A percentile compares a stretch with the other conserved stretches of the same genome.
phyloP scores from a whole-genome alignment of 2,113 vertebrate genomes.

The Phodopus roborovskii region DNA sequence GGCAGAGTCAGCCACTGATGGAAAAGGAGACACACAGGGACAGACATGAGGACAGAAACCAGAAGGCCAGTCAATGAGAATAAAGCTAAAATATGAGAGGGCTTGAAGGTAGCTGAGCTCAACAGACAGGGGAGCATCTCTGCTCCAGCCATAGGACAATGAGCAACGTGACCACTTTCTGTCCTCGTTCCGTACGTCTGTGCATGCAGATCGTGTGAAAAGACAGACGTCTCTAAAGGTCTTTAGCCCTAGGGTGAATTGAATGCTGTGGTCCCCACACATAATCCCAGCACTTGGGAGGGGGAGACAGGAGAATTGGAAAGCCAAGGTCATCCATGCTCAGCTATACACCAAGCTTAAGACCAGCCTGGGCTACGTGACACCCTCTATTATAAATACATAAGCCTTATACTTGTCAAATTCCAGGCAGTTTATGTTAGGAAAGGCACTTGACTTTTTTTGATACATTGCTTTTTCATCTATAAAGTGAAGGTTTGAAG shows the following conservation, averaged over 20 bases:
- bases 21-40: neutral
- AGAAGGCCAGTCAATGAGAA: too few relatives aligned
- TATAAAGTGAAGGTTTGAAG: neutral
- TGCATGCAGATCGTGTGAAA: neutral
- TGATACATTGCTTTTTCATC: neutral
- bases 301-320: too few relatives aligned
- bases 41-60: neutral
- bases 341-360: neutral
- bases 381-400: too few relatives aligned
- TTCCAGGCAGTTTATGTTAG: neutral
- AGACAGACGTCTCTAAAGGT: neutral
- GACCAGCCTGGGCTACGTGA: neutral
- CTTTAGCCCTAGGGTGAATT: too few relatives aligned
- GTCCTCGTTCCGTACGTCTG: neutral
- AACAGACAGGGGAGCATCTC: neutral
- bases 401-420: neutral
- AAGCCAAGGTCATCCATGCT: neutral
- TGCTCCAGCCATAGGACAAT: neutral
- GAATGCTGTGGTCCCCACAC: neutral
- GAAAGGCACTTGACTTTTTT: neutral
- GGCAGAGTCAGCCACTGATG: neutral
- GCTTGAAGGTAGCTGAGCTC: neutral
- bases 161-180: neutral
- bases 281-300: neutral
- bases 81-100: neutral